phyloP scores from a whole-genome alignment of 2,797 vertebrate genomes.

The Kryptopterus vitreolus region DNA sequence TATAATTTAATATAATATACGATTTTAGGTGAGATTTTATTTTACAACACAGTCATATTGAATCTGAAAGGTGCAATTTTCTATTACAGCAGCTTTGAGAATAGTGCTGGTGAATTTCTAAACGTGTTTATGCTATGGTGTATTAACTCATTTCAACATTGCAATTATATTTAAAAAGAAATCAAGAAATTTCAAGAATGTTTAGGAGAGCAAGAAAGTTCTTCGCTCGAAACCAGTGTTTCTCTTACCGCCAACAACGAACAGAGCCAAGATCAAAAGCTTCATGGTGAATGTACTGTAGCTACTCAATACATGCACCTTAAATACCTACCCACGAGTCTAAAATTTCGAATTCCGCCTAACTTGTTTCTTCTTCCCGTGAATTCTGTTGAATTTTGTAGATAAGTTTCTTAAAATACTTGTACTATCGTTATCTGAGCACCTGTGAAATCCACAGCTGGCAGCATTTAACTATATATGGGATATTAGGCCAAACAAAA shows the following conservation, averaged over 20 bases:
- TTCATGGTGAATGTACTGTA: constrained; percentile 67
- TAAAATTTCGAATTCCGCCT: background rate
- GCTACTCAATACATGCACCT: constrained; percentile 13
- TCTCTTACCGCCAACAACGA: constrained; percentile 73
- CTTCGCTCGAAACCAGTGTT: background rate
- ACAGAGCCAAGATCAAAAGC: constrained; percentile 75
- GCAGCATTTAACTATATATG: background rate
- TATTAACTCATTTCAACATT: background rate
- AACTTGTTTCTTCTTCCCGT: background rate
- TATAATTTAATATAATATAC: background rate
- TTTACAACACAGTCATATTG: background rate
- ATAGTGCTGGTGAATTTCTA: background rate
- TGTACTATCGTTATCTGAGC: constrained; percentile 56
- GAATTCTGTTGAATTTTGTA: constrained; percentile 48
- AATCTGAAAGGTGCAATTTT: background rate
- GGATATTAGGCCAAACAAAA: background rate
- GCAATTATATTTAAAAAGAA: background rate
- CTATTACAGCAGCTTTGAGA: background rate
- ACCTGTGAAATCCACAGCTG: constrained; percentile 73
- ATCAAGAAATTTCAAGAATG: no score
- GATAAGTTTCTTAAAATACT: constrained; percentile 64
- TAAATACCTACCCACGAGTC: constrained; percentile 59
- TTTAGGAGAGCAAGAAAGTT: background rate
- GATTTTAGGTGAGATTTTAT: background rate
- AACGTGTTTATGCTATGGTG: background rate